Base-by-base conservation (phyloP, 2,888 invertebrate genomes). In the Pterostichus niger region DNA sequence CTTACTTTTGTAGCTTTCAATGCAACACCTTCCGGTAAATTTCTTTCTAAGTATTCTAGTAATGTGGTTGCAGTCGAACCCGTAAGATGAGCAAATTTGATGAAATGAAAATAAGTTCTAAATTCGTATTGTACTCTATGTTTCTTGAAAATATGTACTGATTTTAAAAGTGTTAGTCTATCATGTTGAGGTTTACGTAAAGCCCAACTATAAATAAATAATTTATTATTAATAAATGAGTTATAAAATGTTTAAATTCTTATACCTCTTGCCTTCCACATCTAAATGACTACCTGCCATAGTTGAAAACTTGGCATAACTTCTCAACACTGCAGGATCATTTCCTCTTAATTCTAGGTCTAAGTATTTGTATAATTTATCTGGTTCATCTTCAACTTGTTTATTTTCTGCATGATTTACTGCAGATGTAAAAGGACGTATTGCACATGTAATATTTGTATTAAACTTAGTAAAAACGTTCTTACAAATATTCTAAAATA, bases 11-110 rank as follows among this genome's bases (percentile, higher is more conserved):
- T 96, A 0, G 96, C 94, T 92, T 98, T 98, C 89, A 99, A 93
- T 3, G 97, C 97, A 85, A 99, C 96, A 52, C 99, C 99, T 92
- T 99, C 99, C 0, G 99, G 99, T 80, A 99, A 92, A 91, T 99
- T 99, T 86, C 99, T 92, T 89, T 99, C 95, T 83, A 99, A 94
- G 89, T 99, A 99, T 91, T 99, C 99, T 78, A 99, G 90, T 88
- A 96, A 96, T 9, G 99, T 99, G 85, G 97, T 97, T 71, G 98
- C 95, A 10, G 99, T 99, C 3, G 98, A 98, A 0, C 97, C 98
- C 0, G 99, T 99, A 10, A 99, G 88, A 87, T 95, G 93, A 86
- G 95, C 94, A 35, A 98, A 93, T 87, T 96, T 94, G 87, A 98
- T 91, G 87, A 95, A 95, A 84, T 95, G 93, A 89, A 95, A 98